Percentiles rank a stretch among this genome's conserved stretches.
These are phyloP conservation scores for Stictonetta naevosa DNA, from an alignment of 2,113 vertebrate genomes.

Conservation along the genomic window DNA sequence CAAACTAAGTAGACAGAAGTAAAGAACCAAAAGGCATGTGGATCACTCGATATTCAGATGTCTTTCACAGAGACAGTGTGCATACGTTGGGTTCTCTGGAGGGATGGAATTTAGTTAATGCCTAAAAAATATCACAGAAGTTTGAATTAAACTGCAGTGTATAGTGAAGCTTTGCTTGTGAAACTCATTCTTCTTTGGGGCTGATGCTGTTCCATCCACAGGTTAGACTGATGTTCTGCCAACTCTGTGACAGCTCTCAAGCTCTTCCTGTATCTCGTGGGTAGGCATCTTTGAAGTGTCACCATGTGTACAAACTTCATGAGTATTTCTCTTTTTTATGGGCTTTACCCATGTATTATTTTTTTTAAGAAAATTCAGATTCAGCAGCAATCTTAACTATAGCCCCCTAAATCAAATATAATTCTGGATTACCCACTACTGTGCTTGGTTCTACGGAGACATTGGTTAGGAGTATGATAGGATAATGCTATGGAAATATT, in stretches of 20 bases:
- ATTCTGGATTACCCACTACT: background rate
- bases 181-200: background rate
- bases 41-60: background rate
- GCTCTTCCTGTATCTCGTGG: background rate
- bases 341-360: background rate
- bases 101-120: background rate
- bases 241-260: background rate
- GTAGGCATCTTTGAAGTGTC: background rate
- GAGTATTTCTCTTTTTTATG: background rate
- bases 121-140: background rate
- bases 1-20: background rate
- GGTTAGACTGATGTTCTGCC: background rate
- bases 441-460: background rate
- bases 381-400: background rate
- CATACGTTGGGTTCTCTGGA: fast-evolving
- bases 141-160: background rate
- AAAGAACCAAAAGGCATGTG: background rate
- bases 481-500: too few species aligned
- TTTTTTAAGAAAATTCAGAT: background rate
- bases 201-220: background rate
- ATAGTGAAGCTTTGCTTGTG: background rate
- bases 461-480: too few species aligned
- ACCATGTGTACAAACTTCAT: too few species aligned
- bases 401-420: background rate
- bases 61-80: background rate